These are phyloP conservation scores for Mechanitis mazaeus DNA, from an alignment of 2,888 invertebrate species.

Conservation along the genomic window DNA sequence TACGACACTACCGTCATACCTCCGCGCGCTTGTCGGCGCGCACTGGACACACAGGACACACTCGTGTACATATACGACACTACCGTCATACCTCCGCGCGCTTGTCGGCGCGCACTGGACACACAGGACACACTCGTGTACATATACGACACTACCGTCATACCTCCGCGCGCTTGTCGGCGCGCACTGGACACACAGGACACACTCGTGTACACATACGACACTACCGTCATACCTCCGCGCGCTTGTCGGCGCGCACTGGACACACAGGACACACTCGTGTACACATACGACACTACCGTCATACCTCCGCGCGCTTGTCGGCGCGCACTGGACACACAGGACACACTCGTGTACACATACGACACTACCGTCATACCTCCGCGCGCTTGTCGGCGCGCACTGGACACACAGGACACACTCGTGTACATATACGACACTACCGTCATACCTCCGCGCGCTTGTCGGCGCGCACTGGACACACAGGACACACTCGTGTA, in stretches of 20 bases:
- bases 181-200: slow-evolving; percentile 81
- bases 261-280: slow-evolving; percentile 19
- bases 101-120: slow-evolving; percentile 93
- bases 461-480: no score
- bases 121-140: neutral
- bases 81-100: slow-evolving; percentile 81
- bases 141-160: no score
- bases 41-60: slow-evolving; percentile 71
- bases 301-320: slow-evolving; percentile 86
- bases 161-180: slow-evolving; percentile 93
- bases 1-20: slow-evolving; percentile 39
- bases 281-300: no score
- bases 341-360: neutral
- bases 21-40: slow-evolving; percentile 96
- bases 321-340: slow-evolving; percentile 88
- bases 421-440: no score
- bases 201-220: neutral
- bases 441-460: no score
- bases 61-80: no score
- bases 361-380: slow-evolving; percentile 39
- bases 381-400: slow-evolving; percentile 96
- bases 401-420: slow-evolving; percentile 71
- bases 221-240: slow-evolving; percentile 73
- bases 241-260: slow-evolving; percentile 97
- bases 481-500: no score